Conservation (phyloP, 1,140 invertebrate genomes). For the Teleogryllus occipitalis region DNA sequence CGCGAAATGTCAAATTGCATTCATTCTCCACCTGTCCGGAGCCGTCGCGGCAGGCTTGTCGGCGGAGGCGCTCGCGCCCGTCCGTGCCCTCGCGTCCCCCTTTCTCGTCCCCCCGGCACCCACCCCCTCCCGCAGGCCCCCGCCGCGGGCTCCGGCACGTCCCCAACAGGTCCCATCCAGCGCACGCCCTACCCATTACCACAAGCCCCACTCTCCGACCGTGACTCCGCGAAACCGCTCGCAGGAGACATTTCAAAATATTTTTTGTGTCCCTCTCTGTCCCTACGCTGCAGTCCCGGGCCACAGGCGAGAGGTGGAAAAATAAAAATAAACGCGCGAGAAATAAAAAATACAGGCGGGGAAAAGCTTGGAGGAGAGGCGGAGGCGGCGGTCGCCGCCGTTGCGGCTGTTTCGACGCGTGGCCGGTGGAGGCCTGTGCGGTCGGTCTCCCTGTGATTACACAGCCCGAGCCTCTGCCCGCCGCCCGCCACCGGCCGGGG, state of each 20-base stretch:
- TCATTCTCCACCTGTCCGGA: no score
- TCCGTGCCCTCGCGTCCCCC: no score
- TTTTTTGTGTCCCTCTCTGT: constrained; percentile 1
- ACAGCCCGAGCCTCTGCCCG: neutral
- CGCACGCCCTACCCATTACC: neutral
- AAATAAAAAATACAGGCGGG: neutral
- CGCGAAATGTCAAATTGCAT: no score
- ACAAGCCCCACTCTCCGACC: neutral
- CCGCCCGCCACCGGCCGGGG: no score
- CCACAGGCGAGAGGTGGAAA: neutral
- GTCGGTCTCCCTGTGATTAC: neutral
- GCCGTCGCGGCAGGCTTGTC: no score
- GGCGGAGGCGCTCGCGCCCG: no score
- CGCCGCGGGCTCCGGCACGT: neutral
- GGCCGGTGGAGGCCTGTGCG: neutral
- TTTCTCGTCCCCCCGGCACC: no score
- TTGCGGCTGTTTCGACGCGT: neutral
- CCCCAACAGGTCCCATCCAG: neutral
- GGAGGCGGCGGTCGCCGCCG: no score
- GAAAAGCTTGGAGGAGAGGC: neutral
- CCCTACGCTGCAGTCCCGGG: no score
- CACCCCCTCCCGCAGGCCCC: no score
- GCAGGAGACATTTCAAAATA: neutral
- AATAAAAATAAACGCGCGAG: neutral
- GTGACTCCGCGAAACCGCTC: neutral